phyloP scores from a whole-genome alignment of 2,797 vertebrate genomes.

The Sylvilagus floridanus region DNA sequence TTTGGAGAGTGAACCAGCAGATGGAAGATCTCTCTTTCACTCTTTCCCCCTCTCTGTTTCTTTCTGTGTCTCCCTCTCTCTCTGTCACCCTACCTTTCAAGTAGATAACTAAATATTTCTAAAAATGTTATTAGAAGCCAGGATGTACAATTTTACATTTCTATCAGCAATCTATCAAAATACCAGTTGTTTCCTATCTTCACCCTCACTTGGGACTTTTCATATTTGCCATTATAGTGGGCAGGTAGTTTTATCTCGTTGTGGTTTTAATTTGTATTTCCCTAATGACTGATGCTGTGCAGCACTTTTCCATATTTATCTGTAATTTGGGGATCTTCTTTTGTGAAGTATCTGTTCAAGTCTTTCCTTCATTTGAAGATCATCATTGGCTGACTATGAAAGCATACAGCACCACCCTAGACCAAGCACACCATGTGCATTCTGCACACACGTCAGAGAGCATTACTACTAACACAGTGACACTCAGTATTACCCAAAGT shows the following conservation, averaged over 20 bases:
- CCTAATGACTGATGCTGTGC: constrained; percentile 25
- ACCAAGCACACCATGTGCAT: background rate
- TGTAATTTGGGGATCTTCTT: constrained; percentile 30
- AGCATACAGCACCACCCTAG: background rate
- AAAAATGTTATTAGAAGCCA: background rate
- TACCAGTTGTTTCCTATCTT: constrained; percentile 17
- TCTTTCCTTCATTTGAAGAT: constrained; percentile 44
- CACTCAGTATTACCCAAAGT: constrained; percentile 28
- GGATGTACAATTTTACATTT: constrained; percentile 17
- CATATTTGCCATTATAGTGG: background rate
- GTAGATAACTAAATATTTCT: no score
- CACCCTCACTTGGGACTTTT: constrained; percentile 19
- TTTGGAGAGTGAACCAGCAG: no score
- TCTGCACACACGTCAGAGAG: constrained; percentile 9
- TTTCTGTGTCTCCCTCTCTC: no score
- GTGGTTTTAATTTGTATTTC: constrained; percentile 40
- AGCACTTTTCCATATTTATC: constrained; percentile 22
- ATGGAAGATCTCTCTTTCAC: no score
- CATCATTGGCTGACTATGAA: background rate
- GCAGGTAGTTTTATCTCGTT: constrained; percentile 37
- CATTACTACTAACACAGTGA: background rate
- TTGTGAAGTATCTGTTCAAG: background rate
- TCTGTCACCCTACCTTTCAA: no score
- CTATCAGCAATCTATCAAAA: background rate
- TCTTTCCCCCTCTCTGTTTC: no score